These are phyloP conservation scores for Cyanoderma ruficeps DNA, from an alignment of 2,113 vertebrate genomes.

Conservation along the genomic window DNA sequence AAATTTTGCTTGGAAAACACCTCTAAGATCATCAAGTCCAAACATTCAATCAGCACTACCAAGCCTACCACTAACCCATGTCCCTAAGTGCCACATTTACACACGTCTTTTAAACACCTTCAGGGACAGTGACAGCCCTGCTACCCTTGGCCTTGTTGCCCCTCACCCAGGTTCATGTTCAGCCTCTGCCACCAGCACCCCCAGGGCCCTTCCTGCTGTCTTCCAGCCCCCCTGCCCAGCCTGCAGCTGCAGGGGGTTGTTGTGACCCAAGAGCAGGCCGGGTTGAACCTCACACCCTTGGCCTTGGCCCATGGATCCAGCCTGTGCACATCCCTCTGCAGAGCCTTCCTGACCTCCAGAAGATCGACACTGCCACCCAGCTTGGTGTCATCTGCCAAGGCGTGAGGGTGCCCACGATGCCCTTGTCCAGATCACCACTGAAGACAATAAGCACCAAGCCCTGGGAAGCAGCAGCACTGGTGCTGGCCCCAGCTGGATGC, in stretches of 20 bases:
- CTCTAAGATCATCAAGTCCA: neutral
- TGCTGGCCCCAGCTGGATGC: neutral
- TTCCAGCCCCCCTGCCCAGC: neutral
- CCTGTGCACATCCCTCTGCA: neutral
- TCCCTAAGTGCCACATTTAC: neutral
- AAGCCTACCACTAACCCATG: neutral
- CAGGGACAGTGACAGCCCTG: neutral
- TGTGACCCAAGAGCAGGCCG: neutral
- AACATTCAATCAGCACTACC: neutral
- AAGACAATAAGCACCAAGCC: rapidly evolving
- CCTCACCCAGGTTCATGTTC: neutral
- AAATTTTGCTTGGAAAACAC: neutral
- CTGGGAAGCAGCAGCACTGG: neutral
- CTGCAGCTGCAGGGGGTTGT: neutral
- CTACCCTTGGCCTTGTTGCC: neutral
- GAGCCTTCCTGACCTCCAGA: neutral
- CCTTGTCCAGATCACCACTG: neutral
- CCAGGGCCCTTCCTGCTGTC: neutral
- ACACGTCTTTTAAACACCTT: rapidly evolving
- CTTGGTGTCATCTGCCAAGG: neutral
- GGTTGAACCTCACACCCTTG: neutral
- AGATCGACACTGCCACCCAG: too few species aligned
- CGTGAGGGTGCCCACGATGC: rapidly evolving
- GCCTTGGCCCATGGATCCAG: rapidly evolving
- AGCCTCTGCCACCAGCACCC: neutral